These are phyloP conservation scores for Coleophora flavipennella DNA, from an alignment of 2,888 invertebrate species.

Conservation along the genomic window DNA sequence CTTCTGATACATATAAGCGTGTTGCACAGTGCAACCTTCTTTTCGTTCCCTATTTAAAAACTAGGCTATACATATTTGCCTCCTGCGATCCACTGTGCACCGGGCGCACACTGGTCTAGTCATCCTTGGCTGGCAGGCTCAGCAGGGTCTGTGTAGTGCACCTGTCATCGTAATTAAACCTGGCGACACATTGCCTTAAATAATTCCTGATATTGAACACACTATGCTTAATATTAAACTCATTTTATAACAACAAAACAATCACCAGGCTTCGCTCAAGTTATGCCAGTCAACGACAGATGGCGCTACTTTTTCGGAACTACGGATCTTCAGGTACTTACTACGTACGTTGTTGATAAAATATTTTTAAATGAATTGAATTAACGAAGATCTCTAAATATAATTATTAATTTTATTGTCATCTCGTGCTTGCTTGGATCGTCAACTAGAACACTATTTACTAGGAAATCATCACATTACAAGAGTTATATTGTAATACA, in stretches of 20 bases:
- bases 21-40: conserved; percentile 21
- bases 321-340: conserved; percentile 10
- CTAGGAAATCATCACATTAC: conserved; percentile 38
- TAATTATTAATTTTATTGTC: conserved; percentile 22
- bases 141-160: conserved; percentile 22
- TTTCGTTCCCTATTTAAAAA: conserved; percentile 41
- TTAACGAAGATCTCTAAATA: conserved; percentile 5
- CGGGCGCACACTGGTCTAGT: conserved; percentile 36
- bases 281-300: conserved; percentile 49
- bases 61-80: conserved; percentile 45
- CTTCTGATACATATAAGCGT: conserved; percentile 45
- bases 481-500: conserved; percentile 13
- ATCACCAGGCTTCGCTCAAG: no score
- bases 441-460: conserved; percentile 69
- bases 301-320: conserved; percentile 35
- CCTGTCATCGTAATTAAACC: conserved; percentile 64
- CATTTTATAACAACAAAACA: conserved; percentile 10
- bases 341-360: conserved; percentile 17
- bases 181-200: conserved; percentile 59
- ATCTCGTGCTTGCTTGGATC: conserved; percentile 55
- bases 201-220: conserved; percentile 44
- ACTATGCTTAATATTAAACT: conserved; percentile 12
- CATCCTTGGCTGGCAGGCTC: conserved; percentile 56
- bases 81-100: conserved; percentile 44
- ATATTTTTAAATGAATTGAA: conserved; percentile 15